Base-by-base conservation (phyloP, 2,797 vertebrate genomes). In the Tenualosa ilisha region DNA sequence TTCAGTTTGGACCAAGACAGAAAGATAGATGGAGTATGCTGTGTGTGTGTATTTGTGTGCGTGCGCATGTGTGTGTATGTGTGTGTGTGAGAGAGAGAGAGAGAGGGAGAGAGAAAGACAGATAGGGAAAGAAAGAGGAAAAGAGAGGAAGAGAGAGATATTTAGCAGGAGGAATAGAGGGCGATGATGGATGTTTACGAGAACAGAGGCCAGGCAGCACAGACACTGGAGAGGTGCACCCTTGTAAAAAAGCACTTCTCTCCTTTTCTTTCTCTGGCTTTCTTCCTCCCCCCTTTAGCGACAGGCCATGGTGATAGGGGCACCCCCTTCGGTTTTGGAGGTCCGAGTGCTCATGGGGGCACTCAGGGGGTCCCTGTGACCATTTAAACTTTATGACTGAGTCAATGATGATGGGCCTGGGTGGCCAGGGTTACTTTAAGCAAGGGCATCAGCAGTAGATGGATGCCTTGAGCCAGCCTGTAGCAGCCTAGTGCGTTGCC, bases 401-500 rank as follows among this genome's bases (percentile, higher is more conserved):
- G 93, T 94, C 93, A n/a, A n/a, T n/a, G 94, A 85, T 20, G 94
- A 93, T 92, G 89, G 94, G 93, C 89, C 89, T 90, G 90, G 91
- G 91, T 92, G 92, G 93, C 90, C 92, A 86, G 83, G 88, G 68
- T 81, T 68, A 85, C 83, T 68, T 26, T 0, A 53, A 79, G 22
- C 61, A 22, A 49, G 72, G 82, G 79, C 31, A 59, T 1, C 63
- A 72, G 22, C 13, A 83, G 63, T 3, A 26, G 63, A 68, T 31
- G 63, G 24, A 68, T 68, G 26, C 26, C 3, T 3, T 65, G 24
- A 65, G 63, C 31, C 11, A 12, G 63, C 24, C 8, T 13, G 2
- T 26, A 65, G 24, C n/a, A 65, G n/a, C 61, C 22, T 22, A 65
- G 61, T 13, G 63, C 26, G 31, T 65, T 31, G 63, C 24, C 63